Evolutionary conservation across 2,888 invertebrate genomes (phyloP).

Genomic region (Ophioninae sp.): DNA sequence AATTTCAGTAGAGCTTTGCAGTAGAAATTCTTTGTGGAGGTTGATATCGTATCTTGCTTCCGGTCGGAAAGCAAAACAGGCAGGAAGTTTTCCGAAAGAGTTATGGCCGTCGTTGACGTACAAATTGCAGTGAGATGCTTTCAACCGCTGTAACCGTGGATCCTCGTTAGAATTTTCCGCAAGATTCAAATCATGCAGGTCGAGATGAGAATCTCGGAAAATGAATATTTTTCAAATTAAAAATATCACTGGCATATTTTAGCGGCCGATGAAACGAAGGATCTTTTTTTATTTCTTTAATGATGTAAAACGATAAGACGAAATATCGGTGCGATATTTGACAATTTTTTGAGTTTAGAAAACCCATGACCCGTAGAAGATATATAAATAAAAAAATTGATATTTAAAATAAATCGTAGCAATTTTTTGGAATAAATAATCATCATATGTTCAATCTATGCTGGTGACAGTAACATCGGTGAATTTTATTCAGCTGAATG

Average conservation of each 20-base stretch:
- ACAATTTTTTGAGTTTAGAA: neutral
- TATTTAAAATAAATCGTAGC: neutral
- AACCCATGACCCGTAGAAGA: neutral
- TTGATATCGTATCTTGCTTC: neutral
- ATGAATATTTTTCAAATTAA: neutral
- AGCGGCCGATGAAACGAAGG: neutral
- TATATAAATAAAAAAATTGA: neutral
- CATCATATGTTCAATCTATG: neutral
- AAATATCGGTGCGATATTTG: neutral
- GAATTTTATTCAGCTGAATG: neutral
- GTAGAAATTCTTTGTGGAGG: slow-evolving; percentile 30
- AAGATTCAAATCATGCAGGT: neutral
- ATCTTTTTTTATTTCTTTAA: neutral
- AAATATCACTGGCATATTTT: neutral
- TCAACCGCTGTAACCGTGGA: slow-evolving; percentile 27
- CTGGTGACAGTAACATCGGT: neutral
- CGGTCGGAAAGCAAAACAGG: neutral
- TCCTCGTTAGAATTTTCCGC: neutral
- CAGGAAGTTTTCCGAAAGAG: slow-evolving; percentile 29
- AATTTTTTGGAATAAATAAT: neutral
- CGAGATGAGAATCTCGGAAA: neutral
- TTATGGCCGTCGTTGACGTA: slow-evolving; percentile 33
- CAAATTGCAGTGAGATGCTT: neutral
- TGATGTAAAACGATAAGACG: neutral
- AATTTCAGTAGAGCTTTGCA: slow-evolving; percentile 9